Evolutionary conservation across 2,113 vertebrate species (phyloP), one percentile per base, ranked within the genome.

Genomic region (Myrmophylax atrothorax): DNA sequence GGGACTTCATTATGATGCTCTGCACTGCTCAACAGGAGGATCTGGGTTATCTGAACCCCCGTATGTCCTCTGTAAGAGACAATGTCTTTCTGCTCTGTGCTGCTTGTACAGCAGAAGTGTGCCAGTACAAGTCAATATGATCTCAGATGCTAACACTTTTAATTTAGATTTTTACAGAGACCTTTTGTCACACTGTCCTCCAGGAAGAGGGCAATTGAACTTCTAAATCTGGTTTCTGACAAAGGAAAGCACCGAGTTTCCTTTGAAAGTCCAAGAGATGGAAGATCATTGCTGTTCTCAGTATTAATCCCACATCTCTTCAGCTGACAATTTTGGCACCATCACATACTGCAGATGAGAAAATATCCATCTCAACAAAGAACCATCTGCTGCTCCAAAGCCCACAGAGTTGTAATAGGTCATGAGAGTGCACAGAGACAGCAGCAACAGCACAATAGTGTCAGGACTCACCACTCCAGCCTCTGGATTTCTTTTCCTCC

Each of bases 401-500:
- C 47, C 74, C 63, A 75, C 18, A 69, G 74, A 68, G 80, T 38
- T 75, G 38, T 55, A 73, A 66, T 3, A 67, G 75, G 80, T 68
- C 9, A 6, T 24, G 26, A 31, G n/a, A 62, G 40, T 9, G 35
- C 38, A 63, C 52, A 63, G n/a, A 64, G 29, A 75, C 55, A 82
- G 40, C 79, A 37, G 38, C 31, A 29, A 68, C 14, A 81, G 28
- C 67, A 82, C 82, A 76, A 68, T n/a, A 90, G 28, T 35, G 56
- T 89, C 69, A 52, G 55, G 49, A 98, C 99, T 98, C 94, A 99
- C 99, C 98, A 99, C 99, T 0, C 99, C 99, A 8, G 99, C 99
- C 97, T 99, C 99, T 0, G 99, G 99, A 97, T 99, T 99, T 93
- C 99, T 98, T 96, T 99, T 99, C 90, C 99, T 98, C 19, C 99